Conservation (phyloP, 1,140 invertebrate genomes). For the Trypoxylus dichotomus region DNA sequence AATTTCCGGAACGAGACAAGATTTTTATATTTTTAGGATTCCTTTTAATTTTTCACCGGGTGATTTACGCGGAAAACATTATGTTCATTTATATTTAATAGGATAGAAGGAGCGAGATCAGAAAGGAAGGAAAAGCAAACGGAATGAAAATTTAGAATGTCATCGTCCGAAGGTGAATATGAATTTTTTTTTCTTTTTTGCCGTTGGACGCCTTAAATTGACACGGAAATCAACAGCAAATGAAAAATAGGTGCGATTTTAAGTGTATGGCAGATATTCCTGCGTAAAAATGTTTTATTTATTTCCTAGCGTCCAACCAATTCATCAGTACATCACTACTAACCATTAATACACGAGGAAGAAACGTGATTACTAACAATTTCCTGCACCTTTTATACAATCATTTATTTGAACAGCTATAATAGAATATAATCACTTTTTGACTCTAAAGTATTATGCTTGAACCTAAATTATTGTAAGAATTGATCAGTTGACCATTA, state of each 20-base stretch:
- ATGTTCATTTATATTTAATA: conserved; percentile 16
- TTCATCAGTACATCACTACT: no score
- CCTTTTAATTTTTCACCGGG: conserved; percentile 23
- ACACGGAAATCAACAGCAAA: background rate
- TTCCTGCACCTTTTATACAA: no score
- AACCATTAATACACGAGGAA: no score
- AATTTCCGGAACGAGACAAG: conserved; percentile 38
- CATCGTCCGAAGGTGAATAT: background rate
- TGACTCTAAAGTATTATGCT: no score
- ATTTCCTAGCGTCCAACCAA: no score
- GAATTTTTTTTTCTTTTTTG: background rate
- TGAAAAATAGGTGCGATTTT: background rate
- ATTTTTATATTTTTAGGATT: conserved; percentile 37
- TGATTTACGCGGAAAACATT: conserved; percentile 20
- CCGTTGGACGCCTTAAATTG: background rate
- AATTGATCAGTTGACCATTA: no score
- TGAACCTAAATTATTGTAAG: no score
- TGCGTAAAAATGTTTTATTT: no score
- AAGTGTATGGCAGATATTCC: no score
- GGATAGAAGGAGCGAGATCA: background rate
- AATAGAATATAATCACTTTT: no score
- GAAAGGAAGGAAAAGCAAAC: background rate
- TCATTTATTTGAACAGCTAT: no score
- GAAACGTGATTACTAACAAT: no score
- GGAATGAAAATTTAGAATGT: conserved; percentile 3